A percentile compares a stretch with the other conserved stretches of the same genome.
Conservation (phyloP, 2,797 vertebrate species). For the Morelia viridis region DNA sequence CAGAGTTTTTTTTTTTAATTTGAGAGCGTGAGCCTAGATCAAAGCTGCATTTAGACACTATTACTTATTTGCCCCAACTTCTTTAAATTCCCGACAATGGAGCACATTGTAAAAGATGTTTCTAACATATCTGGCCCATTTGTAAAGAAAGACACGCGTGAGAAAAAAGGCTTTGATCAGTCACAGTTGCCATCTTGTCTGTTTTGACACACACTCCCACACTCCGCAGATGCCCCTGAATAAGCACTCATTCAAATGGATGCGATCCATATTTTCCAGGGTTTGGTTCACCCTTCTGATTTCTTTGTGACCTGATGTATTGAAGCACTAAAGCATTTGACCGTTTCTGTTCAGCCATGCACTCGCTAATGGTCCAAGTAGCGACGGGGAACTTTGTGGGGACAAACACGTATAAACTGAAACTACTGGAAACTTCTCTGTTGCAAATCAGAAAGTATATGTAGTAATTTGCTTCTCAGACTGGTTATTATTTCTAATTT, state of each 20-base stretch:
- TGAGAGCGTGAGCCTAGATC: background rate
- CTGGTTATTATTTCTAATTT: background rate
- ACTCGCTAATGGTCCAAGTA: background rate
- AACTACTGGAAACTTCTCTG: background rate
- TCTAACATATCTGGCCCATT: background rate
- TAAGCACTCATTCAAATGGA: background rate
- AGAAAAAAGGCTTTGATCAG: background rate
- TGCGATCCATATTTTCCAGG: background rate
- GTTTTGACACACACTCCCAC: background rate
- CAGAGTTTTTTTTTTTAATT: background rate
- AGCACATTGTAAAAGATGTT: background rate
- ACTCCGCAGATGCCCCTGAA: background rate
- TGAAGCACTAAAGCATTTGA: background rate
- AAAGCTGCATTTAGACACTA: background rate
- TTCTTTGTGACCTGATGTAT: background rate
- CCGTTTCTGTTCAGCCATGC: background rate
- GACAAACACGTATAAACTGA: background rate
- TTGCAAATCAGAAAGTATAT: background rate
- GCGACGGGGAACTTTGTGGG: background rate
- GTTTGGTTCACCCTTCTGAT: background rate
- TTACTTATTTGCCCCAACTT: background rate
- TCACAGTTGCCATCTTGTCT: background rate
- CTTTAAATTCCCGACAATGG: background rate
- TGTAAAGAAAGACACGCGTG: background rate
- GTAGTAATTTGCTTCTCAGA: background rate